Evolutionary conservation across 37 sponge, comb jelly and placozoan species (phyloP).

Genomic region (Halichondria panicea): DNA sequence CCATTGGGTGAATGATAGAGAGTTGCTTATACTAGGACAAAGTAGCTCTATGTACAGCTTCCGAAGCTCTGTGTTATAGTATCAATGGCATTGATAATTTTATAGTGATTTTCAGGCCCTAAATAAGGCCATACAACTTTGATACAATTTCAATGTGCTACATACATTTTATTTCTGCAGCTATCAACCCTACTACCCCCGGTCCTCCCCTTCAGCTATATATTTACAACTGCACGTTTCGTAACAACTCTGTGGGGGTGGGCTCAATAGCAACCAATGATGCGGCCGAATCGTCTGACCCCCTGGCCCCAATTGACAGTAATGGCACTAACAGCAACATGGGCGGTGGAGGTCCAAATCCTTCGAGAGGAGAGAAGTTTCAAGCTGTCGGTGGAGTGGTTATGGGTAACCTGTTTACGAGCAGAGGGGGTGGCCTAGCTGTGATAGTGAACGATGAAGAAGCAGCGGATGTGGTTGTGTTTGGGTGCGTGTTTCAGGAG

Average conservation of each 20-base stretch:
- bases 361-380: neutral
- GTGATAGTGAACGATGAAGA: conserved; percentile 12
- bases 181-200: neutral
- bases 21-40: no score
- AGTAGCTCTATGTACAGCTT: no score
- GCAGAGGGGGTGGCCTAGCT: conserved; percentile 46
- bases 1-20: no score
- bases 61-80: no score
- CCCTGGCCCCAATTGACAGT: no score
- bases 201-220: neutral
- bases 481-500: conserved; percentile 21
- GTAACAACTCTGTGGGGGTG: conserved; percentile 30
- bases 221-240: conserved; percentile 20
- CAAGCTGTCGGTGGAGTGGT: neutral
- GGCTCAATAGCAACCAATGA: neutral
- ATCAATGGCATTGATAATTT: no score
- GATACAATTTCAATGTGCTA: no score
- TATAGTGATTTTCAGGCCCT: no score
- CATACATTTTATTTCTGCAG: neutral
- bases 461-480: neutral
- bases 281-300: no score
- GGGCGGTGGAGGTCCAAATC: neutral
- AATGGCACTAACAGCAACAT: conserved; percentile 1
- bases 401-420: neutral
- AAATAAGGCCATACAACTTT: no score